phyloP scores from a whole-genome alignment of 2,797 vertebrate genomes.

The Tenualosa ilisha region DNA sequence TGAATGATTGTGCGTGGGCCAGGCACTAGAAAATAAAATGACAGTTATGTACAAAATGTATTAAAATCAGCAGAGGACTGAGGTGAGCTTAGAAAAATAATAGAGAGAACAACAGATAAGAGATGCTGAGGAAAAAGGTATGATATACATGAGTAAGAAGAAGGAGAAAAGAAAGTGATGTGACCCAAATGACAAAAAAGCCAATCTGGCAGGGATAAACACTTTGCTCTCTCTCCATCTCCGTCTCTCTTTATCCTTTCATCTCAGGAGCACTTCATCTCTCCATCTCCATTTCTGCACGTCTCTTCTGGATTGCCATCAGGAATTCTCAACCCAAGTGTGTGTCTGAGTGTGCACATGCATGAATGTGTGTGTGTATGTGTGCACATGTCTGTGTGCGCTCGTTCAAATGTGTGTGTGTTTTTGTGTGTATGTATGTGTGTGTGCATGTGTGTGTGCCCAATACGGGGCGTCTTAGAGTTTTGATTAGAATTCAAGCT shows the following conservation, averaged over 20 bases:
- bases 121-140: constrained; percentile 41
- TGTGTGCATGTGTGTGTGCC: no score
- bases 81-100: not conserved
- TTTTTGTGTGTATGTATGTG: not conserved
- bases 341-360: no score
- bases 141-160: constrained; percentile 11
- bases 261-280: no score
- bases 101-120: not conserved
- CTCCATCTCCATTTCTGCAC: constrained; percentile 15
- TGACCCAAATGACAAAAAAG: not conserved
- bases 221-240: not conserved
- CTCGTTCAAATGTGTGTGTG: not conserved
- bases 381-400: no score
- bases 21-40: not conserved
- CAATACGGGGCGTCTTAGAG: not conserved
- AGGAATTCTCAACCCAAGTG: not conserved
- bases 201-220: not conserved
- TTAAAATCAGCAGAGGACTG: constrained; percentile 3
- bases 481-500: not conserved
- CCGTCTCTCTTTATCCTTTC: not conserved
- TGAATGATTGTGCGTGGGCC: not conserved
- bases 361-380: not conserved
- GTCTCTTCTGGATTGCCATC: not conserved
- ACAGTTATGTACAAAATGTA: not conserved
- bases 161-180: constrained; percentile 39